These are phyloP conservation scores for Azemiops feae DNA, from an alignment of 2,113 vertebrate genomes.

Conservation along the genomic window DNA sequence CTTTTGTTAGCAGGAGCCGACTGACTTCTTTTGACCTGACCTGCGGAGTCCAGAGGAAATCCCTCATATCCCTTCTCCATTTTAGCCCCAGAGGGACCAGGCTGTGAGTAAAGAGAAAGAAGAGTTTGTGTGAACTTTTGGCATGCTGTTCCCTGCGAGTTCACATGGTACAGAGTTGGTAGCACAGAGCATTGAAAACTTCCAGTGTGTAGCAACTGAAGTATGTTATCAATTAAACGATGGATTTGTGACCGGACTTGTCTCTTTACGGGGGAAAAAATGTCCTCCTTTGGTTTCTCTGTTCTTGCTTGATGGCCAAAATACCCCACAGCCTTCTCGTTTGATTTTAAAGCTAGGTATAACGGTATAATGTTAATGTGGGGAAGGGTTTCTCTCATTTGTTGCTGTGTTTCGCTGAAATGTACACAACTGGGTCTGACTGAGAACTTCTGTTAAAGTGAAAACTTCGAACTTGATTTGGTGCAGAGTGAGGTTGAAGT, in stretches of 20 bases:
- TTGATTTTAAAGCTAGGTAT: background rate
- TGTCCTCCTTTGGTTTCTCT: background rate
- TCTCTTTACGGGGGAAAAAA: background rate
- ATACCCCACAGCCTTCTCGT: background rate
- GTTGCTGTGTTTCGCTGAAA: background rate
- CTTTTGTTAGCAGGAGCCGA: background rate
- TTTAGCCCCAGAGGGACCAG: background rate
- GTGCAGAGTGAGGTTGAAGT: background rate
- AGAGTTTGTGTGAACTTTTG: background rate
- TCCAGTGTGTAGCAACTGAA: background rate
- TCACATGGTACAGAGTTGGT: background rate
- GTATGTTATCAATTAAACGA: background rate
- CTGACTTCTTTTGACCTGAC: background rate
- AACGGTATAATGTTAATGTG: background rate
- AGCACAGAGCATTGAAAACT: background rate
- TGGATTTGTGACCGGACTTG: background rate
- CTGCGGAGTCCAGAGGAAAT: conserved; percentile 7
- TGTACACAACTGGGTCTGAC: background rate
- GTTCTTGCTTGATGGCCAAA: background rate
- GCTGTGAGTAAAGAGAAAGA: background rate
- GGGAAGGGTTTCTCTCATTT: background rate
- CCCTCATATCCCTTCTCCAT: background rate
- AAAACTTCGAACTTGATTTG: conserved; percentile 40
- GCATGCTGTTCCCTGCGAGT: background rate
- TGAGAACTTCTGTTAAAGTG: conserved; percentile 7